Evolutionary conservation across 2,888 invertebrate species (phyloP), one percentile per base, ranked within the genome.

Genomic region (Xestia sexstrigata): DNA sequence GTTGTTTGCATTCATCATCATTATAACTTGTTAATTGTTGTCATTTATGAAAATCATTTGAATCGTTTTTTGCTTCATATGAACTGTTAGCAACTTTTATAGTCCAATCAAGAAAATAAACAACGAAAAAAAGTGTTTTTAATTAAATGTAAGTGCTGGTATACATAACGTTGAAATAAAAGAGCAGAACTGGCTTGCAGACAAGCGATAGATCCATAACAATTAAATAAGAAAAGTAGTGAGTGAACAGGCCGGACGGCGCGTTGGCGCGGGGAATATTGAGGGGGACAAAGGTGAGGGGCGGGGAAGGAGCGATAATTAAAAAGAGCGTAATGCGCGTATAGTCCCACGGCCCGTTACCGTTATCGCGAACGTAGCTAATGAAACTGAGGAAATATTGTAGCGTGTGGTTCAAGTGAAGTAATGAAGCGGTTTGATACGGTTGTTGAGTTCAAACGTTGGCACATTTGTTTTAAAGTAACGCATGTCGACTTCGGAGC

Each of bases 291-390:
- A 60, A 9, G 23, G 7, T 13, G 30, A 4, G 58, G 42, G 26
- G 47, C 45, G 66, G 26, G 60, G 65, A 35, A 58, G 52, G 70
- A 52, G 42, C 23, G 35, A 71, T 79, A 85, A 82, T 84, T 85
- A 84, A 92, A 90, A 88, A 83, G 85, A 86, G 84, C 86, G 88
- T 89, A 90, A 89, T 89, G 88, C 86, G 87, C 82, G 86, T 87
- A 83, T 85, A 84, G 87, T 92, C 92, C 88, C 92, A 92, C 92
- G 92, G 89, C 83, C 83, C 66, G 84, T 79, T 89, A 90, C 92
- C 92, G 92, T 92, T 92, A 92, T 89, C 88, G 87, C 79, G 79
- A 91, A 90, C 89, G 86, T 89, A 87, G 87, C 87, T 88, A 90
- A 90, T 90, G 89, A 91, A 90, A 91, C 89, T 88, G 89, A 89